These are phyloP conservation scores for Parnassius mnemosyne DNA, from an alignment of 2,888 invertebrate species.

Conservation along the genomic window DNA sequence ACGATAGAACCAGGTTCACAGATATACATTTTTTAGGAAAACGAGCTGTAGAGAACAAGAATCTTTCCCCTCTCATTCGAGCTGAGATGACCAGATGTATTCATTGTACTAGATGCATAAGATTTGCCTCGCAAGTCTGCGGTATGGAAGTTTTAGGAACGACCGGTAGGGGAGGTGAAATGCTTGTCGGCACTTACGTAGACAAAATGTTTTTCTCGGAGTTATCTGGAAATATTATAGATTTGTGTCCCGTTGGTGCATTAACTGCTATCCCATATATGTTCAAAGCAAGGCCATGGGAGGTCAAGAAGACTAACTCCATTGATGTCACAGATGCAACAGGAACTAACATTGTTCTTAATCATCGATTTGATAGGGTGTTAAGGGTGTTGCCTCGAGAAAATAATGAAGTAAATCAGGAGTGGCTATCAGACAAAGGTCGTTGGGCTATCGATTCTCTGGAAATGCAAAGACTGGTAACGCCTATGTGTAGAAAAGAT, in stretches of 20 bases:
- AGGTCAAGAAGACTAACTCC: slow-evolving; percentile 86
- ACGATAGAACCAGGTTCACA: slow-evolving; percentile 93
- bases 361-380: slow-evolving; percentile 59
- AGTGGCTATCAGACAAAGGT: slow-evolving; percentile 98
- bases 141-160: slow-evolving; percentile 97
- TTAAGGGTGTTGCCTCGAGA: slow-evolving; percentile 65
- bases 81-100: slow-evolving; percentile 99
- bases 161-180: slow-evolving; percentile 94
- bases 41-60: slow-evolving; percentile 97
- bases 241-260: slow-evolving; percentile 99
- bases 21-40: slow-evolving; percentile 95
- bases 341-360: slow-evolving; percentile 64
- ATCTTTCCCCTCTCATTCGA: slow-evolving; percentile 97
- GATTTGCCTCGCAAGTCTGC: slow-evolving; percentile 98
- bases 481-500: slow-evolving; percentile 91
- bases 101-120: slow-evolving; percentile 98
- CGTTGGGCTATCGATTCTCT: slow-evolving; percentile 98
- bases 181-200: slow-evolving; percentile 99
- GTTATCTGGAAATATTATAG: slow-evolving; percentile 98
- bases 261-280: slow-evolving; percentile 97
- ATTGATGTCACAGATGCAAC: slow-evolving; percentile 72
- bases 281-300: slow-evolving; percentile 98
- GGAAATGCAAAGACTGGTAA: slow-evolving; percentile 94
- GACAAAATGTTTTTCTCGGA: slow-evolving; percentile 98
- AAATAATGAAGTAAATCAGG: slow-evolving; percentile 88